Conservation (phyloP, 1,140 invertebrate genomes). For the Drosophila asahinai region DNA sequence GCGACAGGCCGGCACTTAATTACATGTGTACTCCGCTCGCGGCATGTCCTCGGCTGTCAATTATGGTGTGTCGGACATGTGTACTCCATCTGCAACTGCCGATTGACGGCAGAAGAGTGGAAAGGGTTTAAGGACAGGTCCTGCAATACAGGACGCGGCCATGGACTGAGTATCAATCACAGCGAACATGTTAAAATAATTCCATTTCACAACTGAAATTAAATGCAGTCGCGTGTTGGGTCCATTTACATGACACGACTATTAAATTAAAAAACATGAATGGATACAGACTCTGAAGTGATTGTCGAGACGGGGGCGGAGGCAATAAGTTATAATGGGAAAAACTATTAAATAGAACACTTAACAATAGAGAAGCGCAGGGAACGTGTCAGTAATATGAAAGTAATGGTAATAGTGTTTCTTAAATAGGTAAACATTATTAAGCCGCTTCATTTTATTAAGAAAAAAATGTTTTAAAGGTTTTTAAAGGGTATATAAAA, state of each 20-base stretch:
- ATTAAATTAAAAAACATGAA: constrained; percentile 83
- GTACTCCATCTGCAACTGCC: constrained; percentile 30
- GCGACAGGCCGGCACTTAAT: constrained; percentile 69
- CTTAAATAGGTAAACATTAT: no score
- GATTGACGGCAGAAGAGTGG: not conserved
- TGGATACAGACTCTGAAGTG: constrained; percentile 33
- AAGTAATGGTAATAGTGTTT: no score
- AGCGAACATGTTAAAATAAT: constrained; percentile 77
- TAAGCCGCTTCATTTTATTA: no score
- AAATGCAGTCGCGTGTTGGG: constrained; percentile 73
- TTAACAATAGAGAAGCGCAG: not conserved
- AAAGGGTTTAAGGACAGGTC: constrained; percentile 5
- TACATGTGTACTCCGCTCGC: constrained; percentile 61
- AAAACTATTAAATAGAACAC: not conserved
- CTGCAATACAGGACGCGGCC: not conserved
- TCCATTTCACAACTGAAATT: constrained; percentile 71
- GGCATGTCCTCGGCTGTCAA: constrained; percentile 63
- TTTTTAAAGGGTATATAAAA: no score
- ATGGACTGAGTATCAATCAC: constrained; percentile 68
- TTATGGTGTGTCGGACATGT: constrained; percentile 74
- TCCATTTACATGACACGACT: constrained; percentile 80
- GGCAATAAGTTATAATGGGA: not conserved
- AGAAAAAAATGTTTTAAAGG: no score
- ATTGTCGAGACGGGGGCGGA: not conserved
- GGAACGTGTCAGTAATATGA: not conserved